phyloP scores from a whole-genome alignment of 1,140 invertebrate genomes.

The Stratiolaelaps scimitus region DNA sequence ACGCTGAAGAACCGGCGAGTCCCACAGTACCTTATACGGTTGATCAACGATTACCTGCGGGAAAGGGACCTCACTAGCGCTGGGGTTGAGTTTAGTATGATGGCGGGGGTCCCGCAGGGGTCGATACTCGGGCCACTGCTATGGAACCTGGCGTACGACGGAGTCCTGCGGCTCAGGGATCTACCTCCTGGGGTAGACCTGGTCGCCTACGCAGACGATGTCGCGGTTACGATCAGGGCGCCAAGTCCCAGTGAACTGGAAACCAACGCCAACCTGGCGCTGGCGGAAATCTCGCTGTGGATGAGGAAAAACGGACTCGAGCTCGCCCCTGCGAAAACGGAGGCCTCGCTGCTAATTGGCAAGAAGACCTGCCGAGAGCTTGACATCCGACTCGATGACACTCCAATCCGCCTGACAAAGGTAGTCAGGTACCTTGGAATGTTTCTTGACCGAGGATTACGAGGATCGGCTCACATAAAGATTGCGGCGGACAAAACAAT shows the following conservation, averaged over 20 bases:
- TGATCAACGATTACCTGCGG: background rate
- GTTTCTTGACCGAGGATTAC: background rate
- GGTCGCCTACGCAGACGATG: conserved; percentile 4
- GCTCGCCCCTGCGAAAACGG: background rate
- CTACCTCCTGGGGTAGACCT: no score
- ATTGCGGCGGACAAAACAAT: background rate
- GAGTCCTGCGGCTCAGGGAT: no score
- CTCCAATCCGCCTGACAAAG: background rate
- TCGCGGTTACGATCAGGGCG: conserved; percentile 1
- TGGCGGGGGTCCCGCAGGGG: background rate
- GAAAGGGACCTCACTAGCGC: background rate
- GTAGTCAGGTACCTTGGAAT: conserved; percentile 4
- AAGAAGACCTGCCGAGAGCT: conserved; percentile 3
- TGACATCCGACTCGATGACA: background rate
- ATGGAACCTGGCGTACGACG: conserved; percentile 1
- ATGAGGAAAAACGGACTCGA: background rate
- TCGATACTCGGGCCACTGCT: background rate
- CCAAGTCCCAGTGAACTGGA: background rate
- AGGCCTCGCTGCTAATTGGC: background rate
- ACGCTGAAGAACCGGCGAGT: background rate
- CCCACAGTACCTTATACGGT: background rate
- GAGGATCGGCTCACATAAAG: background rate
- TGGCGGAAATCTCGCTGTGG: background rate
- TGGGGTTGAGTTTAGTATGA: background rate
- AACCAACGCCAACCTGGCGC: background rate